Evolutionary conservation across 2,113 vertebrate species (phyloP).

Genomic region (Xyliphius kryptos): DNA sequence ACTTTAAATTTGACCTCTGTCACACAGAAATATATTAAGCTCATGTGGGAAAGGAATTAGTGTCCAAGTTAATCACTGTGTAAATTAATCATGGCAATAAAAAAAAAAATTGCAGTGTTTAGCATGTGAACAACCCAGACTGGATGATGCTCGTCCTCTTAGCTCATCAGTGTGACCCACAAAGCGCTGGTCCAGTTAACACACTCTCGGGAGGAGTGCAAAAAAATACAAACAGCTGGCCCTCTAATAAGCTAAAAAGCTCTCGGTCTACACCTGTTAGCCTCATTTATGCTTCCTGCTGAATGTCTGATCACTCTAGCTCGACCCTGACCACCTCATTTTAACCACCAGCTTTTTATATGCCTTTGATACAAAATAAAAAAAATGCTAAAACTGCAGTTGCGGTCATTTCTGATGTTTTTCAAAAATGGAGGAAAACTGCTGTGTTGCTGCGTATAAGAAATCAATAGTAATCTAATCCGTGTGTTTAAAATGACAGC

Average conservation of each 20-base stretch:
- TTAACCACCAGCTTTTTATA: too few species aligned
- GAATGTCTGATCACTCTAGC: conserved; percentile 25
- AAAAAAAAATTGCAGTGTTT: conserved; percentile 7
- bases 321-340: neutral
- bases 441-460: too few species aligned
- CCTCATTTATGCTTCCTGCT: neutral
- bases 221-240: conserved; percentile 36
- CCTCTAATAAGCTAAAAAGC: conserved; percentile 26
- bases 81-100: conserved; percentile 11
- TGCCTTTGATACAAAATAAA: too few species aligned
- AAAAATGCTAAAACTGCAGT: too few species aligned
- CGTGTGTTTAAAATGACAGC: conserved; percentile 10
- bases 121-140: conserved; percentile 21
- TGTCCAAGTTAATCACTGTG: conserved; percentile 16
- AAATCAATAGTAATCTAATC: conserved; percentile 20
- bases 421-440: neutral
- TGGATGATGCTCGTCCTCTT: neutral
- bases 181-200: conserved; percentile 11
- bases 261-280: conserved; percentile 7
- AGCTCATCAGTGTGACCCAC: neutral
- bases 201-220: conserved; percentile 1
- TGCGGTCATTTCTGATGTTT: too few species aligned
- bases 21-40: neutral
- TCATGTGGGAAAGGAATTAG: conserved; percentile 19
- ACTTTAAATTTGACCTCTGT: conserved; percentile 4